phyloP scores from a whole-genome alignment of 37 sponge, comb jelly and placozoan species.

The Haliclona indistincta region DNA sequence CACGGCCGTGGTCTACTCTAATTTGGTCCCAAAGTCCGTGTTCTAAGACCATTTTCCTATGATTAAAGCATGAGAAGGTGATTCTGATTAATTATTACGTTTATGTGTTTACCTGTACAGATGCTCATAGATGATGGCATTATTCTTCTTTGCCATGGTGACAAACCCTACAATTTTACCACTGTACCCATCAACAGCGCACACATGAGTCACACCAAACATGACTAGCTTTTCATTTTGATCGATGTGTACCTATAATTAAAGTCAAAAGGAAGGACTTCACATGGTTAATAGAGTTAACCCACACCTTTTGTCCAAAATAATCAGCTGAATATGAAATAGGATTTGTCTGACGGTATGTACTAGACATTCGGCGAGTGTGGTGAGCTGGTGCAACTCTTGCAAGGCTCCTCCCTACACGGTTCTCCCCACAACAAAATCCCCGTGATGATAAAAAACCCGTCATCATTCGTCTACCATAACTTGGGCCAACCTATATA shows the following conservation, averaged over 20 bases:
- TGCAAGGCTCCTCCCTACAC: conserved; percentile 27
- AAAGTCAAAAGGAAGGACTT: no score
- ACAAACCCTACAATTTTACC: conserved; percentile 51
- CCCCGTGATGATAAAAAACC: conserved; percentile 30
- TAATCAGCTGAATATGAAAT: conserved; percentile 57
- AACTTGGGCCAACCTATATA: conserved; percentile 22
- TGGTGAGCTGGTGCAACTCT: conserved; percentile 30
- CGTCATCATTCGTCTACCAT: conserved; percentile 26
- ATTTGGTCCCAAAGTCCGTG: conserved; percentile 44
- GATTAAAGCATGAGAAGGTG: not conserved
- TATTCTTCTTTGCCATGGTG: conserved; percentile 68
- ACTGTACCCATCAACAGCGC: conserved; percentile 65
- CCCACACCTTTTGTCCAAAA: conserved; percentile 70
- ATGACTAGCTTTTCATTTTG: conserved; percentile 75
- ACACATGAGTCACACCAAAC: conserved; percentile 67
- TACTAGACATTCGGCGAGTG: not conserved
- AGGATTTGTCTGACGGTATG: conserved; percentile 39
- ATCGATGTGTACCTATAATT: no score
- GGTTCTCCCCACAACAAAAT: conserved; percentile 3
- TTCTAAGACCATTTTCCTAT: not conserved
- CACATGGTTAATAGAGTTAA: no score
- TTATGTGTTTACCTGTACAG: conserved; percentile 12
- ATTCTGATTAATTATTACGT: not conserved
- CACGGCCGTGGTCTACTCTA: no score
- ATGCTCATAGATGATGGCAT: conserved; percentile 44